phyloP scores from a whole-genome alignment of 2,113 vertebrate genomes.

The Pardalotus punctatus region DNA sequence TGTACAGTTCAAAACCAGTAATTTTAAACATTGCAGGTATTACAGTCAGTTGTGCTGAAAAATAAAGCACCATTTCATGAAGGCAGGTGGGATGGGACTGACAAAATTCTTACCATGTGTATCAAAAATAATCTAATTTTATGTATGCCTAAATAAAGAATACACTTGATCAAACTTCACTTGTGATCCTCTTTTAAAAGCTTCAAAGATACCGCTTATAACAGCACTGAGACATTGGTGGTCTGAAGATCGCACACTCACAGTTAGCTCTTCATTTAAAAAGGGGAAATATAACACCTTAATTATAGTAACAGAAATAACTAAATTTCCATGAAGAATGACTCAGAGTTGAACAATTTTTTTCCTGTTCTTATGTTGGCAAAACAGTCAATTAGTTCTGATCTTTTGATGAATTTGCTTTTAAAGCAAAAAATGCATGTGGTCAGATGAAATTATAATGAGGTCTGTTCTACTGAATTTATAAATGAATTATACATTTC shows the following conservation, averaged over 20 bases:
- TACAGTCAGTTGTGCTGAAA: not conserved
- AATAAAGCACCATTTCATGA: not conserved
- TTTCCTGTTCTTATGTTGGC: not conserved
- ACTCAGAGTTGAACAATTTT: not conserved
- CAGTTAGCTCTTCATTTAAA: not conserved
- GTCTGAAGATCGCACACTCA: not conserved
- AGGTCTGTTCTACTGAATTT: not conserved
- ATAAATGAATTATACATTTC: not conserved
- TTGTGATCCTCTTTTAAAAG: not conserved
- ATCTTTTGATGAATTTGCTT: not conserved
- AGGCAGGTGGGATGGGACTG: not conserved
- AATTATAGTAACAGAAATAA: not conserved
- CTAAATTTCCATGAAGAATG: not conserved
- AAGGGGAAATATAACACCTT: not conserved
- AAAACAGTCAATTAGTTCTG: not conserved
- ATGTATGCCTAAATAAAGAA: not conserved
- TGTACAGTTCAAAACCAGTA: not conserved
- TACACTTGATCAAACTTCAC: not conserved
- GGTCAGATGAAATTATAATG: not conserved
- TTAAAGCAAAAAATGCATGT: not conserved
- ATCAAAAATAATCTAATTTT: conserved; percentile 14
- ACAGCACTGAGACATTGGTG: not conserved
- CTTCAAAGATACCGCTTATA: not conserved
- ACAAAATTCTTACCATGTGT: not conserved
- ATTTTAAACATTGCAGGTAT: not conserved